Conservation (phyloP, 2,113 vertebrate genomes). For the Cnemophilus loriae region DNA sequence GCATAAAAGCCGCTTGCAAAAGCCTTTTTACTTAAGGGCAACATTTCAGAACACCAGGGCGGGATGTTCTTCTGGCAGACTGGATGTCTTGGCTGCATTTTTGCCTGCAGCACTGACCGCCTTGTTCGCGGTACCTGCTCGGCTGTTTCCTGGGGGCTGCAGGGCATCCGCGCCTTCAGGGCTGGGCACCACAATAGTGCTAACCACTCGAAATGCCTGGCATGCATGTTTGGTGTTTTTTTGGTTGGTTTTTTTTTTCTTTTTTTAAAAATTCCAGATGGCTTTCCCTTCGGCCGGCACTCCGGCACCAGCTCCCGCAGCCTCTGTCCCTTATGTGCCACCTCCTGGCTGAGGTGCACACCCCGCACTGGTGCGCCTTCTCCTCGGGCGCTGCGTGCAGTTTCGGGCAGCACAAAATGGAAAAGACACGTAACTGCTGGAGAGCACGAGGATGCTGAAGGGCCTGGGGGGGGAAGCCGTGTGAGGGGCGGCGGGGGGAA, state of each 20-base stretch:
- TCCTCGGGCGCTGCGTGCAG: accelerated
- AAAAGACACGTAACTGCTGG: not conserved
- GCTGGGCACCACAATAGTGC: accelerated
- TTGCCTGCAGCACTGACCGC: not conserved
- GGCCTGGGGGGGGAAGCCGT: too few relatives aligned
- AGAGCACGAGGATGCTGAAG: not conserved
- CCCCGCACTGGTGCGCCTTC: not conserved
- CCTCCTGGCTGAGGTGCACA: not conserved
- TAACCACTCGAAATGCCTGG: accelerated
- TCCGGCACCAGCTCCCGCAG: accelerated
- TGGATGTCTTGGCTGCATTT: not conserved
- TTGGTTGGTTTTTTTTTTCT: too few relatives aligned
- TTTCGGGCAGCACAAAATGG: not conserved
- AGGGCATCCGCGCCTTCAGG: not conserved
- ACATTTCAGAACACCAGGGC: not conserved
- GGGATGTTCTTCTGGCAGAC: not conserved
- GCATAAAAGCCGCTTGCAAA: not conserved
- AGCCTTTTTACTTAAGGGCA: not conserved
- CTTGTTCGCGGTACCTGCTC: accelerated
- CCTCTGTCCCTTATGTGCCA: accelerated
- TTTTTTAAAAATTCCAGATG: accelerated
- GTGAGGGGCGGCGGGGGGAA: not conserved
- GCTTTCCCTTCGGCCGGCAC: not conserved
- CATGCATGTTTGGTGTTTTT: too few relatives aligned
- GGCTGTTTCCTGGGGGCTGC: not conserved